These are phyloP conservation scores for Musca vetustissima DNA, from an alignment of 1,140 invertebrate species.

Conservation along the genomic window DNA sequence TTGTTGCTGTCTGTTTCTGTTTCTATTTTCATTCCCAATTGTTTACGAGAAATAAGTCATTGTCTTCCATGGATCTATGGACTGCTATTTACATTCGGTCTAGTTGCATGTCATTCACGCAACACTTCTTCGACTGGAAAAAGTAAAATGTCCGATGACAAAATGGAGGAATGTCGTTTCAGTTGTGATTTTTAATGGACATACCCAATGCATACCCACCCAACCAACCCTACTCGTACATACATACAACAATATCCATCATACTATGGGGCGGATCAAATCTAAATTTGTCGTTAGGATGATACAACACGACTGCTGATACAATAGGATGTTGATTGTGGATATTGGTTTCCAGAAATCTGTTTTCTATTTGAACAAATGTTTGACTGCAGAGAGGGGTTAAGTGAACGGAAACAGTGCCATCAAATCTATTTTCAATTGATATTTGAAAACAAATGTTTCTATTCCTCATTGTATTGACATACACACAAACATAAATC, in stretches of 20 bases:
- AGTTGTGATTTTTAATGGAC: neutral
- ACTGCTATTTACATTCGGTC: too few relatives aligned
- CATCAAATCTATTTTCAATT: slow-evolving; percentile 17
- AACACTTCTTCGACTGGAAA: neutral
- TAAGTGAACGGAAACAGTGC: neutral
- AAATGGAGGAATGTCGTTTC: neutral
- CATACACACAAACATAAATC: slow-evolving; percentile 10
- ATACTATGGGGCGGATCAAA: slow-evolving; percentile 8
- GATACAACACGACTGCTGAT: neutral
- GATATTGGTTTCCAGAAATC: too few relatives aligned
- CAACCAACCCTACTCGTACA: too few relatives aligned
- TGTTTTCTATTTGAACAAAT: too few relatives aligned
- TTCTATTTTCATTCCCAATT: neutral
- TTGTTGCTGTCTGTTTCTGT: neutral
- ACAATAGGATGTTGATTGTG: too few relatives aligned
- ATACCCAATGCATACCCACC: too few relatives aligned
- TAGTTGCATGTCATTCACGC: too few relatives aligned
- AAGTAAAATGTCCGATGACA: neutral
- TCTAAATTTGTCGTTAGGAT: slow-evolving; percentile 5
- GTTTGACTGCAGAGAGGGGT: too few relatives aligned
- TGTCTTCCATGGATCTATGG: neutral
- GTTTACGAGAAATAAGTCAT: neutral
- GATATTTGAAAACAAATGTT: slow-evolving; percentile 20
- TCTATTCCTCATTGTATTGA: neutral
- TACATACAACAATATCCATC: neutral